Evolutionary conservation across 2,113 vertebrate genomes (phyloP).

Genomic region (Plecturocebus donacophilus): DNA sequence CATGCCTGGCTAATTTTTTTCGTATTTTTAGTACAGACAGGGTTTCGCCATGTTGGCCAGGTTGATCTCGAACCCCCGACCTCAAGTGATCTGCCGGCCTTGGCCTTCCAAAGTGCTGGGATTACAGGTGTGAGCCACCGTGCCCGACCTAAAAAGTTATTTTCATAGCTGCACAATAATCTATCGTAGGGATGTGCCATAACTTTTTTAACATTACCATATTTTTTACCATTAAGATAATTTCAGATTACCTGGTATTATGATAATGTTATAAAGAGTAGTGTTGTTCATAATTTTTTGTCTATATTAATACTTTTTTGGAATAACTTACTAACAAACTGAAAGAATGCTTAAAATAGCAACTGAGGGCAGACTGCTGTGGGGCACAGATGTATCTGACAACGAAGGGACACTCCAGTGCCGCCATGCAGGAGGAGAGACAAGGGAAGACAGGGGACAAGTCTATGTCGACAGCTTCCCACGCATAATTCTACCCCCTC

Average conservation of each 20-base stretch:
- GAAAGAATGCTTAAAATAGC: background rate
- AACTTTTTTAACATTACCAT: conserved; percentile 53
- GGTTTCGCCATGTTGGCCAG: too few species aligned
- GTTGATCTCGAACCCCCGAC: too few species aligned
- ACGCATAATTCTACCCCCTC: background rate
- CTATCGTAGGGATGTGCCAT: background rate
- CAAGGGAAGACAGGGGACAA: too few species aligned
- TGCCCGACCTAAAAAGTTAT: background rate
- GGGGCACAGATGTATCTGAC: background rate
- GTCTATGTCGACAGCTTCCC: background rate
- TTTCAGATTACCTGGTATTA: conserved; percentile 17
- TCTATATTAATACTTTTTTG: background rate
- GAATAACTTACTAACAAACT: background rate
- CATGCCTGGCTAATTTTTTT: too few species aligned
- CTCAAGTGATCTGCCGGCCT: too few species aligned
- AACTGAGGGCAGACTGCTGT: background rate
- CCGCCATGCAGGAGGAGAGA: too few species aligned
- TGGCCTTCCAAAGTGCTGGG: too few species aligned
- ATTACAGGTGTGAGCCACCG: too few species aligned
- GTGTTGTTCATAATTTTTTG: background rate
- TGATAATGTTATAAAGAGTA: conserved; percentile 9
- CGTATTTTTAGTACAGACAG: too few species aligned
- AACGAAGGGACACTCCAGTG: background rate
- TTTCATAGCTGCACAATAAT: conserved; percentile 18
- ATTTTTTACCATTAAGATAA: conserved; percentile 31